Conservation (phyloP, 2,113 vertebrate species). For the Mionectes macconnelli region DNA sequence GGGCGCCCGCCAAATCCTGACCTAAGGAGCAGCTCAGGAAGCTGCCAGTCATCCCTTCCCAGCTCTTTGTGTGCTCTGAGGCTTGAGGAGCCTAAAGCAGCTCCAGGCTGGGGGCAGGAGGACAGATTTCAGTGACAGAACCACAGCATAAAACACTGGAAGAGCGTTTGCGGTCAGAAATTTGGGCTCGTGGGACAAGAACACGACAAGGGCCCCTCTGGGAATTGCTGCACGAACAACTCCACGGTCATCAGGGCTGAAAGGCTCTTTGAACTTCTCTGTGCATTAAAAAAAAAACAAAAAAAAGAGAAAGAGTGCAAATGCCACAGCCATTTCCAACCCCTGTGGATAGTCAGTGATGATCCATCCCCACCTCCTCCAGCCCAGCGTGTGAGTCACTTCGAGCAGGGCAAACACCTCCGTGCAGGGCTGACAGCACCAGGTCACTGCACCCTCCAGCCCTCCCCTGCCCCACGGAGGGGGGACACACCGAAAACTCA, state of each 20-base stretch:
- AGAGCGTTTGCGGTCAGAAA: background rate
- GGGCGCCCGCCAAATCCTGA: background rate
- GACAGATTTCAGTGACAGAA: background rate
- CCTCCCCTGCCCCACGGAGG: background rate
- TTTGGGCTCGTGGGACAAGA: background rate
- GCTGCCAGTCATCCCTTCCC: background rate
- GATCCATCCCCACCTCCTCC: background rate
- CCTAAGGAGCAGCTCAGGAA: background rate
- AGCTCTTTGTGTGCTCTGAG: background rate
- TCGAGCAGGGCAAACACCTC: background rate
- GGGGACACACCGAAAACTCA: accelerated
- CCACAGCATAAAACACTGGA: background rate
- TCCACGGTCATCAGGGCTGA: background rate
- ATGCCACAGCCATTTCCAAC: background rate
- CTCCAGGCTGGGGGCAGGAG: background rate
- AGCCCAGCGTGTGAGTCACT: background rate
- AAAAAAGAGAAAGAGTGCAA: background rate
- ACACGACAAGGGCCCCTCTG: background rate
- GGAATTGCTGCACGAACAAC: background rate
- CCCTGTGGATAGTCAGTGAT: background rate
- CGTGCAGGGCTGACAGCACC: background rate
- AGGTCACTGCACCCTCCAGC: background rate
- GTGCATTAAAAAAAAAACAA: too few relatives aligned
- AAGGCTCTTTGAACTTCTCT: background rate
- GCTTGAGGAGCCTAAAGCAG: background rate